Evolutionary conservation across 2,113 vertebrate genomes (phyloP), one percentile per base, ranked within the genome.

Genomic region (Dendrocopos noguchii): DNA sequence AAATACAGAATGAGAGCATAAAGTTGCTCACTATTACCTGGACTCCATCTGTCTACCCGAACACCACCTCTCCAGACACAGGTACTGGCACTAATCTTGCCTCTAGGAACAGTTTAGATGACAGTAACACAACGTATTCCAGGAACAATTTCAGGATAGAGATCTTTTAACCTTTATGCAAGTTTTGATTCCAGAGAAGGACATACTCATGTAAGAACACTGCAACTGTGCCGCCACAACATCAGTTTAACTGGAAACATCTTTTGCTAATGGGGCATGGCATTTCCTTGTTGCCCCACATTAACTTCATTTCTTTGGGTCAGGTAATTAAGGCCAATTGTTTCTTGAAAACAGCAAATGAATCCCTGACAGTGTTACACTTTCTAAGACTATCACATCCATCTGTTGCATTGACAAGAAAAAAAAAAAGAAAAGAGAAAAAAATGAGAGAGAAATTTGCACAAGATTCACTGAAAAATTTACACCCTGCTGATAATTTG

Each of bases 241-340:
- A 93, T 2, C 31, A 33, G 42, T 83, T 90, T 95, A 93, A 96
- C 80, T 83, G 47, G 80, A 96, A 95, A 87, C 91, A 96, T 94
- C 60, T 90, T 95, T 56, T 71, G 47, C 28, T 90, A 95, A 94
- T 80, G 80, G 57, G 22, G 47, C 68, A 85, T 59, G 79, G 90
- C 67, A 90, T 95, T 95, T 95, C 91, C 80, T 80, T 67, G 79
- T 94, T 95, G 90, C 78, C 87, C 55, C 94, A 95, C 36, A 77
- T 89, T 72, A 75, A 73, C 34, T 95, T 84, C 1, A 50, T 91
- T 76, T 89, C 67, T 91, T 91, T 87, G 87, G 46, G 91, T 76
- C 87, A 87, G 64, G n/a, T 95, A 94, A 95, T 89, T 94, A 93
- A 81, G 47, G 52, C 72, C 36, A 95, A 96, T 95, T 91, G 76